Base-by-base conservation (phyloP, 2,113 vertebrate species). In the Meles meles region DNA sequence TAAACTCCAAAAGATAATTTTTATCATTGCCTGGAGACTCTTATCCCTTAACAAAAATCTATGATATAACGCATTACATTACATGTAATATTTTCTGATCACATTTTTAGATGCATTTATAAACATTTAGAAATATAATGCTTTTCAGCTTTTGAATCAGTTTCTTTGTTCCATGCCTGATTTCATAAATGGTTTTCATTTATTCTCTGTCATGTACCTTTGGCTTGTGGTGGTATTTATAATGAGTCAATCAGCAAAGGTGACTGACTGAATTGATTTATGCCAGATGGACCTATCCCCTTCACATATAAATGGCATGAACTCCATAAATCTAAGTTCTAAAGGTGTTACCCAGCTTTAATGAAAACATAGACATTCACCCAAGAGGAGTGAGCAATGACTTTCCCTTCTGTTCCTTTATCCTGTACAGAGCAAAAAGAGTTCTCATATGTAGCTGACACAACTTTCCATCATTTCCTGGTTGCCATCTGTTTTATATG, bases 171-270 rank as follows among this genome's bases (percentile, higher is more conserved):
- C n/a, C 13, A 72, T 52, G 49, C 34, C 21, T 80, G 17, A 61
- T 94, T 94, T 95, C 82, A 76, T 57, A 97, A 96, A 93, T 65
- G 59, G 27, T 93, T 98, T 96, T 94, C 94, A 97, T 96, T 98
- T 97, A 97, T 96, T 96, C 86, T 96, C 82, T 95, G 97, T 77
- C 96, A 95, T 97, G 91, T 91, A 96, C 85, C 85, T 96, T 98
- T 98, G 96, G 42, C 93, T 96, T 95, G 52, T 95, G 85, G 94
- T 89, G 85, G 95, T 98, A 97, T 97, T 98, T 97, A 97, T 98
- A 97, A 98, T 95, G 86, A 98, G 93, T 94, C 91, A 97, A 95
- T 97, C 95, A 98, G 96, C 79, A 97, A 94, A 97, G 96, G 96
- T 98, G 98, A 96, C 90, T 89, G 91, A 89, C 93, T 95, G 91